These are phyloP conservation scores for Apis mellifera DNA, from an alignment of 1,140 invertebrate species.

Conservation along the genomic window DNA sequence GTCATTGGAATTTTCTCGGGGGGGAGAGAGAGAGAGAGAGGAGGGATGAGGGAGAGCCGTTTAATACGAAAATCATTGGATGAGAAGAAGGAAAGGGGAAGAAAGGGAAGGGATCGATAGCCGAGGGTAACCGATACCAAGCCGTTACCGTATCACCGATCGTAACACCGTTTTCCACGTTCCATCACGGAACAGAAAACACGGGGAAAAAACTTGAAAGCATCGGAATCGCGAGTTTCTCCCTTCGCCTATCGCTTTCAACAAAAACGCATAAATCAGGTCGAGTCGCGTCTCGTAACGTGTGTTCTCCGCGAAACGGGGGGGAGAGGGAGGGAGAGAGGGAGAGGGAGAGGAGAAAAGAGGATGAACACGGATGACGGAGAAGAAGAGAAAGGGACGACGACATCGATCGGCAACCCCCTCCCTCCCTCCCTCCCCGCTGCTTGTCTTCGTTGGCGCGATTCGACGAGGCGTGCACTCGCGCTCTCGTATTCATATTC, in stretches of 20 bases:
- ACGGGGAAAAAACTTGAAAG: too few relatives aligned
- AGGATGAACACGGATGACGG: slow-evolving; percentile 12
- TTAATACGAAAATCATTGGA: not conserved
- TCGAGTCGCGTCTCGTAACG: slow-evolving; percentile 23
- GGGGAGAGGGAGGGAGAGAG: not conserved
- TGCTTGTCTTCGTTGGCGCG: slow-evolving; percentile 63
- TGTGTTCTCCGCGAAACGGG: not conserved
- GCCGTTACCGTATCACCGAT: not conserved
- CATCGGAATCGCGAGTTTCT: slow-evolving; percentile 7
- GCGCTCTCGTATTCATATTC: slow-evolving; percentile 70
- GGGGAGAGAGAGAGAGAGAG: too few relatives aligned
- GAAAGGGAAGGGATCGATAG: not conserved
- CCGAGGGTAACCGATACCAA: too few relatives aligned
- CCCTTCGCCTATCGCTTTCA: slow-evolving; percentile 30
- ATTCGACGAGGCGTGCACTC: slow-evolving; percentile 64
- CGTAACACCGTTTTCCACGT: not conserved
- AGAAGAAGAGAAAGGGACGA: slow-evolving; percentile 35
- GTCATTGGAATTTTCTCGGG: not conserved
- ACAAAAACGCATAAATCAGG: slow-evolving; percentile 53
- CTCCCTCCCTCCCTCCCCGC: not conserved
- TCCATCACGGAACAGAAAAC: not conserved
- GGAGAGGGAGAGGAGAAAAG: not conserved
- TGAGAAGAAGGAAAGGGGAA: not conserved
- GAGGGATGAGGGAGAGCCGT: not conserved
- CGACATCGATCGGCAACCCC: slow-evolving; percentile 64